phyloP scores from a whole-genome alignment of 2,888 invertebrate genomes.

The Eilema griseolum region DNA sequence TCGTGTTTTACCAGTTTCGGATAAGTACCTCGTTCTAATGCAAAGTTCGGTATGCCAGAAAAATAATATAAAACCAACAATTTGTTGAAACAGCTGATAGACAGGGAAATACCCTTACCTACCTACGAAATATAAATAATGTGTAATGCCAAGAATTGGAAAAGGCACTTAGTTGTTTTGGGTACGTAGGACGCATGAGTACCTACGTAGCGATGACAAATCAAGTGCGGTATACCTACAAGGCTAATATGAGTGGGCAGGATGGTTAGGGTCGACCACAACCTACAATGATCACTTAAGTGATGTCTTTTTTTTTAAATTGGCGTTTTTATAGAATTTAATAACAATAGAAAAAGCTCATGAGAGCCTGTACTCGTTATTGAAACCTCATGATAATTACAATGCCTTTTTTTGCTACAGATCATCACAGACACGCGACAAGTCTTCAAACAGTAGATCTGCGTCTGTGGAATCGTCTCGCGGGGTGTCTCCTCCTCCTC shows the following conservation, averaged over 20 bases:
- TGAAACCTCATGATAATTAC: neutral
- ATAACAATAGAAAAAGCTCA: neutral
- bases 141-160: too few species aligned
- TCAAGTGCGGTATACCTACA: neutral
- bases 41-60: too few species aligned
- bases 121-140: too few species aligned
- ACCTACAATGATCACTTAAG: neutral
- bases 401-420: conserved; percentile 58
- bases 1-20: too few species aligned
- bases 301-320: neutral
- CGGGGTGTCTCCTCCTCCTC: conserved; percentile 72
- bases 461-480: conserved; percentile 83
- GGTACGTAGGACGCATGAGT: too few species aligned
- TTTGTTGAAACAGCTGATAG: too few species aligned
- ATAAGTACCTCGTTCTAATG: too few species aligned
- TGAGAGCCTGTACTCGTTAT: neutral
- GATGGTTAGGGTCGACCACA: neutral
- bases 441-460: conserved; percentile 88
- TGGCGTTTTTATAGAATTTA: neutral
- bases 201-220: too few species aligned
- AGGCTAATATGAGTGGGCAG: neutral
- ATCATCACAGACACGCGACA: conserved; percentile 89
- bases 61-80: too few species aligned
- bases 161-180: too few species aligned
- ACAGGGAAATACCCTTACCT: too few species aligned